Percentiles rank a stretch among this genome's conserved stretches.
Evolutionary conservation across 2,797 vertebrate species (phyloP).

Genomic region (Atherinosoma microstoma): DNA sequence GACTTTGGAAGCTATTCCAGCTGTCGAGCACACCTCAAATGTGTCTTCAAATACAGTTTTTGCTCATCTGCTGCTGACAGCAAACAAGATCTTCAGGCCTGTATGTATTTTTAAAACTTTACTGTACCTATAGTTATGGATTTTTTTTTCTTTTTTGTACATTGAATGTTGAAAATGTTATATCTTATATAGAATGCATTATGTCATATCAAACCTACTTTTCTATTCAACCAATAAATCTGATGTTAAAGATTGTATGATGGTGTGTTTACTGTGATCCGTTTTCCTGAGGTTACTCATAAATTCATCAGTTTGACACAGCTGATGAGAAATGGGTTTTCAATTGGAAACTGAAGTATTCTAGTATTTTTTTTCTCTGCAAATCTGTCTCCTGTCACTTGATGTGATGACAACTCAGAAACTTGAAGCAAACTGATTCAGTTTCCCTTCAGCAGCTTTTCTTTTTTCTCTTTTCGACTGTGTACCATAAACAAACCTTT

Average conservation of each 20-base stretch:
- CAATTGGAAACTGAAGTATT: constrained; percentile 5
- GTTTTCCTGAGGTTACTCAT: not conserved
- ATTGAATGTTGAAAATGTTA: constrained; percentile 90
- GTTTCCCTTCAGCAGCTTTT: not conserved
- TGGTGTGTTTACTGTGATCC: constrained; percentile 14
- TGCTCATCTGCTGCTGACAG: constrained; percentile 65
- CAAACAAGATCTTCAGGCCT: constrained; percentile 69
- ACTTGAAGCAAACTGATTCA: not conserved
- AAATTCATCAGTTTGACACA: not conserved
- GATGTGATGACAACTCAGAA: constrained; percentile 34
- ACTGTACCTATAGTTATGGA: constrained; percentile 79
- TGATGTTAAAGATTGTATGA: constrained; percentile 72
- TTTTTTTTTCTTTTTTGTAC: constrained; percentile 81
- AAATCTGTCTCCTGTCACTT: not conserved
- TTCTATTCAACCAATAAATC: constrained; percentile 90
- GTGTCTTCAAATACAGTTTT: constrained; percentile 44
- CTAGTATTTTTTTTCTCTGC: constrained; percentile 1
- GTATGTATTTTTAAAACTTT: constrained; percentile 82
- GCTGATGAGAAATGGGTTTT: not conserved
- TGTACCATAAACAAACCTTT: constrained; percentile 2
- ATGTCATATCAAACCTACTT: constrained; percentile 89
- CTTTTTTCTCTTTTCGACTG: constrained; percentile 8
- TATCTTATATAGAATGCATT: constrained; percentile 91
- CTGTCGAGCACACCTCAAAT: constrained; percentile 52
- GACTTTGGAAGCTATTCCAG: constrained; percentile 55